Evolutionary conservation across 2,113 vertebrate species (phyloP).

Genomic region (Tringa solitaria): DNA sequence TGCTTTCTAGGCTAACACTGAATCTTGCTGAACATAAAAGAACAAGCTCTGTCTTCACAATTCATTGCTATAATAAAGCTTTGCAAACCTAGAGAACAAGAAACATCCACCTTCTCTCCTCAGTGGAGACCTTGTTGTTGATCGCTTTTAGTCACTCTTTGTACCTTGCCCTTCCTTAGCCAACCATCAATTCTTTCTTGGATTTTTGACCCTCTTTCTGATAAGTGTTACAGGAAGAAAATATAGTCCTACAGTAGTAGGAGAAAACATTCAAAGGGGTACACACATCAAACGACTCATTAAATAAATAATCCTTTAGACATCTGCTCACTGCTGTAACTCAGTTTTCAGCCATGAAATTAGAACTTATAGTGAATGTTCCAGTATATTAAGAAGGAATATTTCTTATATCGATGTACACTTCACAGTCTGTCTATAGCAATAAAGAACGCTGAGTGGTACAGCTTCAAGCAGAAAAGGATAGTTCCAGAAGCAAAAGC

Average conservation of each 20-base stretch:
- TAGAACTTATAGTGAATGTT: neutral
- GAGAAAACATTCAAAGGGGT: neutral
- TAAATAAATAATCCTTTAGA: neutral
- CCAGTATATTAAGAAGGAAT: neutral
- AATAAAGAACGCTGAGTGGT: neutral
- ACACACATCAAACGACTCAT: neutral
- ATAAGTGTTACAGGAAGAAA: conserved; percentile 10
- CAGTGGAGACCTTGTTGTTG: neutral
- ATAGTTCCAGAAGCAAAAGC: neutral
- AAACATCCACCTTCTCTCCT: neutral
- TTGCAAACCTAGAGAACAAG: neutral
- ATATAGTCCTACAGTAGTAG: neutral
- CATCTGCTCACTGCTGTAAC: neutral
- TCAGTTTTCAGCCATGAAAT: neutral
- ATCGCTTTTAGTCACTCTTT: neutral
- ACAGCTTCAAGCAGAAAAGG: neutral
- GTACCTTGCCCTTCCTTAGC: conserved; percentile 45
- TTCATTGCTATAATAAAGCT: neutral
- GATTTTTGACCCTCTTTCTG: conserved; percentile 39
- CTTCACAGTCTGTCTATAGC: neutral
- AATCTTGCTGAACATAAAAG: neutral
- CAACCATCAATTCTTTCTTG: conserved; percentile 19
- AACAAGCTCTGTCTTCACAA: neutral
- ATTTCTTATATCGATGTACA: neutral
- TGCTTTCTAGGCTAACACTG: neutral